Evolutionary conservation across 37 sponge, comb jelly and placozoan species (phyloP).

Genomic region (Halichondria panicea): DNA sequence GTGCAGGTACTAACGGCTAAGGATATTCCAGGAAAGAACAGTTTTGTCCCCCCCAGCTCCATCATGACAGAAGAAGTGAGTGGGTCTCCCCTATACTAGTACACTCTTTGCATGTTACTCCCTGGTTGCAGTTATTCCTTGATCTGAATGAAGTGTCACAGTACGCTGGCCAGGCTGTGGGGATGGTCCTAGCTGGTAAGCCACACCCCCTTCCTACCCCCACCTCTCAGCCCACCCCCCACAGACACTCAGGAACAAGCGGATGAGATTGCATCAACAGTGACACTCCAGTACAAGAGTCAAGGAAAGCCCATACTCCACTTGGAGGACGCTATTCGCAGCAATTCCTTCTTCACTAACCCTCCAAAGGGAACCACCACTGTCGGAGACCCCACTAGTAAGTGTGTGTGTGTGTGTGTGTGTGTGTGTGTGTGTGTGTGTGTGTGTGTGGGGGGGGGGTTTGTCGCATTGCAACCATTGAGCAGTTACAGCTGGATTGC

Average conservation of each 20-base stretch:
- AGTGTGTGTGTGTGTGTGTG: neutral
- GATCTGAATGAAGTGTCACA: constrained; percentile 18
- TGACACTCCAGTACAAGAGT: constrained; percentile 35
- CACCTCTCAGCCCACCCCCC: neutral
- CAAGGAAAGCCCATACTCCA: constrained; percentile 58
- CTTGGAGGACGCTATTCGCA: constrained; percentile 55
- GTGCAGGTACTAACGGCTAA: constrained; percentile 48
- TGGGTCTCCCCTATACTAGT: constrained; percentile 6
- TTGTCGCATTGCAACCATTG: too few species aligned
- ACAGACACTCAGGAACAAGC: constrained; percentile 72
- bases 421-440: too few species aligned
- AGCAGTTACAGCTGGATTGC: too few species aligned
- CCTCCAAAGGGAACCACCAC: constrained; percentile 3
- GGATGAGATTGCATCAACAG: constrained; percentile 36
- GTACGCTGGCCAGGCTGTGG: constrained; percentile 77
- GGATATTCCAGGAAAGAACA: constrained; percentile 65
- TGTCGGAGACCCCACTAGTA: constrained; percentile 66
- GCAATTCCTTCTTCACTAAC: constrained; percentile 28
- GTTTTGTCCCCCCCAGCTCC: constrained; percentile 2
- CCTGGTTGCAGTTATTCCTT: too few species aligned
- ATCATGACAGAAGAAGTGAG: neutral
- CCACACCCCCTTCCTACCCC: neutral
- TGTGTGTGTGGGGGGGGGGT: too few species aligned
- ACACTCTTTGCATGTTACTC: too few species aligned
- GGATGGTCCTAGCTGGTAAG: neutral